phyloP scores from a whole-genome alignment of 2,888 invertebrate species.

The Tetropium fuscum region DNA sequence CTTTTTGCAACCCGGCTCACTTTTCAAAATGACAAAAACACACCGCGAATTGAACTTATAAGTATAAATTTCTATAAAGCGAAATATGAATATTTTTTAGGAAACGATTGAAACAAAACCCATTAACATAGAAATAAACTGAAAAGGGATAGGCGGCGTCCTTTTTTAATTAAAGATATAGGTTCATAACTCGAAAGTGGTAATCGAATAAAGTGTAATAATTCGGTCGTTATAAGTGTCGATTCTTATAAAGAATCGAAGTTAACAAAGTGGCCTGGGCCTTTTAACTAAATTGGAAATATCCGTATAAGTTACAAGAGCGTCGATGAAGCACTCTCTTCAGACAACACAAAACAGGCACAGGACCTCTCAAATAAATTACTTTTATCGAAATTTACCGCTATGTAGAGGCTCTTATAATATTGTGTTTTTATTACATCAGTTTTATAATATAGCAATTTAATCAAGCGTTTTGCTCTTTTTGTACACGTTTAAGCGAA shows the following conservation, averaged over 20 bases:
- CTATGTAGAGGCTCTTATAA: constrained; percentile 48
- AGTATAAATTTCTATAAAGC: too few species aligned
- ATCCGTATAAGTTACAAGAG: constrained; percentile 62
- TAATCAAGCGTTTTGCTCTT: constrained; percentile 21
- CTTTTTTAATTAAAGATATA: constrained; percentile 55
- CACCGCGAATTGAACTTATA: too few species aligned
- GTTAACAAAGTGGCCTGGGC: constrained; percentile 64
- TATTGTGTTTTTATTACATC: constrained; percentile 46
- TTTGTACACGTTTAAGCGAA: neutral
- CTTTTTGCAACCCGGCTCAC: too few species aligned
- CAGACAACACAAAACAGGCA: constrained; percentile 59
- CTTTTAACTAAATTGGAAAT: constrained; percentile 67
- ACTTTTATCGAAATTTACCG: constrained; percentile 59
- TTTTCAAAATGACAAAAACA: too few species aligned
- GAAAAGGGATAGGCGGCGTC: constrained; percentile 4
- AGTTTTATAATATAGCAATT: constrained; percentile 28
- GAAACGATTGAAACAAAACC: too few species aligned
- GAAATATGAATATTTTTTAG: too few species aligned
- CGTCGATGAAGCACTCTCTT: constrained; percentile 61
- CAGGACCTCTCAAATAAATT: constrained; percentile 59
- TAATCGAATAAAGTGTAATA: constrained; percentile 58
- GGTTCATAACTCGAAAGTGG: constrained; percentile 51
- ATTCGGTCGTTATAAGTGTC: constrained; percentile 63
- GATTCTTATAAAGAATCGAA: constrained; percentile 63
- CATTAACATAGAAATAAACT: neutral